Evolutionary conservation across 1,140 invertebrate genomes (phyloP).

Genomic region (Ctenoplectra terminalis): DNA sequence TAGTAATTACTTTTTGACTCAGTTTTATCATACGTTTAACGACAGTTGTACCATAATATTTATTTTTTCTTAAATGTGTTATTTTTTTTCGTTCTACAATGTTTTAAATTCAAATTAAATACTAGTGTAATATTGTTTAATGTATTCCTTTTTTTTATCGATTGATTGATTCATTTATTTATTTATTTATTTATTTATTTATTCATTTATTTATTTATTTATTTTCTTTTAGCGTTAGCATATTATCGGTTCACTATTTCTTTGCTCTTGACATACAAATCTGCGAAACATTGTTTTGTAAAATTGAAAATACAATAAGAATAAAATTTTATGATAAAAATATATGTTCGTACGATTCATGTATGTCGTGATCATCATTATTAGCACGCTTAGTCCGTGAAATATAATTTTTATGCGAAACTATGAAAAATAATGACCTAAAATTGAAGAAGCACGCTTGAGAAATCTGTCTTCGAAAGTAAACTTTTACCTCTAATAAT

Average conservation of each 20-base stretch:
- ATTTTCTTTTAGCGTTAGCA: not conserved
- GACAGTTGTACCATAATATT: not conserved
- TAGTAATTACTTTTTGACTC: not conserved
- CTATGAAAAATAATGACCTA: slow-evolving; percentile 67
- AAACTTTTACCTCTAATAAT: slow-evolving; percentile 35
- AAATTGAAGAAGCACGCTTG: slow-evolving; percentile 74
- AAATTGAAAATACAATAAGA: not conserved
- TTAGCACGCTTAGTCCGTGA: no score
- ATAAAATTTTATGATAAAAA: not conserved
- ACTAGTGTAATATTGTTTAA: no score
- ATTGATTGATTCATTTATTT: no score
- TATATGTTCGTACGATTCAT: no score
- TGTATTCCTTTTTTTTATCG: not conserved
- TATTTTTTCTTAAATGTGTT: not conserved
- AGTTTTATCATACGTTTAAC: not conserved
- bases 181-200: no score
- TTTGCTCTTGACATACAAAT: not conserved
- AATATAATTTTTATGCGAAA: not conserved
- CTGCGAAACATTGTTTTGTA: not conserved
- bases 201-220: no score
- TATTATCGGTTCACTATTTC: not conserved
- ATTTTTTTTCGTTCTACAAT: not conserved
- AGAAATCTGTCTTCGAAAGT: slow-evolving; percentile 68
- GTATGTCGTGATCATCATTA: no score
- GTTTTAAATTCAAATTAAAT: not conserved